Evolutionary conservation across 2,888 invertebrate species (phyloP).

Genomic region (Dioctria linearis): DNA sequence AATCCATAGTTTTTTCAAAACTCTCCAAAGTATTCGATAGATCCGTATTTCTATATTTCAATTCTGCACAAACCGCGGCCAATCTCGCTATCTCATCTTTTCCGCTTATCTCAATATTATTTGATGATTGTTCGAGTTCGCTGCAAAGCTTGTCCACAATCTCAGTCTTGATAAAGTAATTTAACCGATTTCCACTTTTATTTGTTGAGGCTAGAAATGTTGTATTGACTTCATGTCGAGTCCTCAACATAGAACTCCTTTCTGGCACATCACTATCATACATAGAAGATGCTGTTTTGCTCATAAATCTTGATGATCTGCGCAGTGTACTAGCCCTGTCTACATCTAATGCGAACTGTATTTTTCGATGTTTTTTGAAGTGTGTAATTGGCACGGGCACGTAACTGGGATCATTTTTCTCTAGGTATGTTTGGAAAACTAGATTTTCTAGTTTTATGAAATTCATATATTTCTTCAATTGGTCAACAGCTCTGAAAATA

Average conservation of each 20-base stretch:
- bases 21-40: background rate
- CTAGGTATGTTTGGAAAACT: background rate
- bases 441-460: background rate
- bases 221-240: background rate
- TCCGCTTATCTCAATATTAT: background rate
- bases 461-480: background rate
- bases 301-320: background rate
- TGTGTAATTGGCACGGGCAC: no score
- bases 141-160: background rate
- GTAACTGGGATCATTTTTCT: background rate
- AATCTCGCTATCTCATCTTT: background rate
- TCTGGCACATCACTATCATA: background rate
- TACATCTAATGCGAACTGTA: no score
- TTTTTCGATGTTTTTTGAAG: no score
- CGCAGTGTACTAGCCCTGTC: no score
- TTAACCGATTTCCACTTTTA: background rate
- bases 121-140: background rate
- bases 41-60: background rate
- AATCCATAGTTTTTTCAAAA: background rate
- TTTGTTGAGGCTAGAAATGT: background rate
- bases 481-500: background rate
- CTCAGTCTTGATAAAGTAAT: constrained; percentile 10
- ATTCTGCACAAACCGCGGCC: background rate
- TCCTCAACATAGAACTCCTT: background rate
- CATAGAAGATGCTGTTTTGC: background rate